Conservation (phyloP, 2,797 vertebrate species). For the Bradypodion ventrale region DNA sequence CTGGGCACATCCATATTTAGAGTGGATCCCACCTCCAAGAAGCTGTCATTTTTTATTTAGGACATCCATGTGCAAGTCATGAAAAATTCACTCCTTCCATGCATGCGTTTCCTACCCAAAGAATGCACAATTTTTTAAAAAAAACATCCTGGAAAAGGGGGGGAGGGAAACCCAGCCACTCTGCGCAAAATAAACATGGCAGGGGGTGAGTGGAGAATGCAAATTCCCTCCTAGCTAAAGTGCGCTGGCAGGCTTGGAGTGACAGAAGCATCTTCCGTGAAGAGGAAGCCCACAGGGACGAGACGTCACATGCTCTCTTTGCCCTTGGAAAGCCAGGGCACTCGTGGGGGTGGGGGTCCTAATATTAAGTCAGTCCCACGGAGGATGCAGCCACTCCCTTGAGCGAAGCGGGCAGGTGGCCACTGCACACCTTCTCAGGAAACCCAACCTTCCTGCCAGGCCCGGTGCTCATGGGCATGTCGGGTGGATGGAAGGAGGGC, state of each 20-base stretch:
- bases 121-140: slow-evolving; percentile 49
- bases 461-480: too few relatives aligned
- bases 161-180: slow-evolving; percentile 43
- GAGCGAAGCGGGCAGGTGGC: too few relatives aligned
- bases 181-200: slow-evolving; percentile 55
- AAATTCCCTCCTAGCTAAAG: slow-evolving; percentile 14
- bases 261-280: too few relatives aligned
- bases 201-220: slow-evolving; percentile 32
- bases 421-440: too few relatives aligned
- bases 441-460: too few relatives aligned
- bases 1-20: slow-evolving; percentile 38
- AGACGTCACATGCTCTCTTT: too few relatives aligned
- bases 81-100: slow-evolving; percentile 70
- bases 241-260: background rate
- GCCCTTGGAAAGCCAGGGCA: too few relatives aligned
- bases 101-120: slow-evolving; percentile 58
- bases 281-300: too few relatives aligned
- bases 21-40: slow-evolving; percentile 55
- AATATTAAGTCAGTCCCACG: too few relatives aligned
- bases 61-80: slow-evolving; percentile 59
- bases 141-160: slow-evolving; percentile 53
- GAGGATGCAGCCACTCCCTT: too few relatives aligned
- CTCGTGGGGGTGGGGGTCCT: too few relatives aligned
- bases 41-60: slow-evolving; percentile 73
- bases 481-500: too few relatives aligned